Conservation (phyloP, 2,113 vertebrate genomes). For the Circaetus gallicus region DNA sequence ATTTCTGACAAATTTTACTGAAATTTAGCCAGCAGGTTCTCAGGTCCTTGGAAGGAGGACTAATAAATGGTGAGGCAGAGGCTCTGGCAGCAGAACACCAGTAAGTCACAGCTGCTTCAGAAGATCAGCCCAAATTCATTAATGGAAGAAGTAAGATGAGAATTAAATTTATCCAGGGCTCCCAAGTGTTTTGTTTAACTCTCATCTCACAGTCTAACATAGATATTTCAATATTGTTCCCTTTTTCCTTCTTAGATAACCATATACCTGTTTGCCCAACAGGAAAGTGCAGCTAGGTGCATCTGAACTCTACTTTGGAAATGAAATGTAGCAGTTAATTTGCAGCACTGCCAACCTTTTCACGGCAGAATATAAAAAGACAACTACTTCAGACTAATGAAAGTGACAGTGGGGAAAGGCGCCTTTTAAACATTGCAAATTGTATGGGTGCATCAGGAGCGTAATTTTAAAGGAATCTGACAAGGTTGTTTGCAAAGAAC, state of each 20-base stretch:
- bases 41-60: neutral
- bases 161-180: neutral
- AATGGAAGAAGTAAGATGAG: neutral
- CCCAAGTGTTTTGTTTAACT: neutral
- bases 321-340: constrained; percentile 47
- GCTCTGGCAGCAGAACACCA: neutral
- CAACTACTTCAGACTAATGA: constrained; percentile 28
- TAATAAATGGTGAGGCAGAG: neutral
- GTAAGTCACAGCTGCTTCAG: neutral
- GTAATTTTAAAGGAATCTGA: constrained; percentile 52
- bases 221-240: neutral
- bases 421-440: constrained; percentile 21
- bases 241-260: neutral
- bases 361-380: neutral
- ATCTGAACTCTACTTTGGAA: neutral
- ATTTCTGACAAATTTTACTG: neutral
- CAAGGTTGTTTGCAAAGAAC: constrained; percentile 23
- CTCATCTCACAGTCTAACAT: neutral
- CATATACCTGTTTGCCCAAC: neutral
- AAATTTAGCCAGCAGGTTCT: neutral
- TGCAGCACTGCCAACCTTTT: neutral
- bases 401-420: constrained; percentile 36
- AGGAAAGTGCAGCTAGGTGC: neutral
- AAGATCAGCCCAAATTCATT: neutral
- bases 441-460: constrained; percentile 4